These are phyloP conservation scores for Laticauda laticaudata DNA, from an alignment of 2,113 vertebrate genomes.

Conservation along the genomic window DNA sequence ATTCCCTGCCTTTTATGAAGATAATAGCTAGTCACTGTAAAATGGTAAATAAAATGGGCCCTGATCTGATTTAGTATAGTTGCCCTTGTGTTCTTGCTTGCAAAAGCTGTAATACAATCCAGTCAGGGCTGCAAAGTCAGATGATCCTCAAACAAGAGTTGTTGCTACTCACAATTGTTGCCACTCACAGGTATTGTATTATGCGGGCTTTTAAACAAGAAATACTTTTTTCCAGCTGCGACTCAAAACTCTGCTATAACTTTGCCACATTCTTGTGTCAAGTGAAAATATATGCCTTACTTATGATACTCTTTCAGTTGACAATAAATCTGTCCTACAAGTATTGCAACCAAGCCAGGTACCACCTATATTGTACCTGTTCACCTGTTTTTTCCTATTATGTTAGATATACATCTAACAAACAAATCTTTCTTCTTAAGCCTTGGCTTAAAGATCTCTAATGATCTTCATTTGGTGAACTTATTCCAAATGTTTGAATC, in stretches of 20 bases:
- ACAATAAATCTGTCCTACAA: not conserved
- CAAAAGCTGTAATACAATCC: not conserved
- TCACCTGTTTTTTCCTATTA: not conserved
- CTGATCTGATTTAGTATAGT: not conserved
- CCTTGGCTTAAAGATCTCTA: not conserved
- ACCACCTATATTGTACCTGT: not conserved
- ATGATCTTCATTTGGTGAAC: not conserved
- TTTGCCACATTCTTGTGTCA: not conserved
- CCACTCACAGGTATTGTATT: not conserved
- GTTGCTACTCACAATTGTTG: not conserved
- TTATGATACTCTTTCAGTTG: not conserved
- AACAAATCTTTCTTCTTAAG: not conserved
- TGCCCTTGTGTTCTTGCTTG: not conserved
- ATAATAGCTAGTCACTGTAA: not conserved
- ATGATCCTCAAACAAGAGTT: not conserved
- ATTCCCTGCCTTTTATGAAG: not conserved
- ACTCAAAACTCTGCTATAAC: not conserved
- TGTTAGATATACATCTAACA: not conserved
- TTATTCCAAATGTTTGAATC: not conserved
- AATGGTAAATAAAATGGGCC: not conserved
- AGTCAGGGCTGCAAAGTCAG: not conserved
- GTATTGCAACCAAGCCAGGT: not conserved
- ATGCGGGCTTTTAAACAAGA: not conserved
- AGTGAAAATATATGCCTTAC: not conserved
- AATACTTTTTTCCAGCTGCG: not conserved